Percentiles rank a stretch among this genome's conserved stretches.
These are phyloP conservation scores for Drosophila burlai DNA, from an alignment of 1,140 invertebrate genomes.

Conservation along the genomic window DNA sequence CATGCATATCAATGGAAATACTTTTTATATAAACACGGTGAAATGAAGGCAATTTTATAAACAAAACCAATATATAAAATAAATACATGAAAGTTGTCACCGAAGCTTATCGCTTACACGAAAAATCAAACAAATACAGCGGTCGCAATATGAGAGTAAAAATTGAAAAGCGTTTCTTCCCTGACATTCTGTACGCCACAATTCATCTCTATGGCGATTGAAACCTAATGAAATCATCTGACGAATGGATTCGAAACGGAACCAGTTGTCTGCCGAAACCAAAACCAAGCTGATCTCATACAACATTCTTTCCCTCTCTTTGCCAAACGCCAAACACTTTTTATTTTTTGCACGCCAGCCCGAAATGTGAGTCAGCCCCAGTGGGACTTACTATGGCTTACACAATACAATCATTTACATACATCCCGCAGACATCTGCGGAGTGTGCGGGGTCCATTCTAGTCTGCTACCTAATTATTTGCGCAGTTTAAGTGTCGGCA, in stretches of 20 bases:
- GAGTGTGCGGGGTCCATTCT: constrained; percentile 33
- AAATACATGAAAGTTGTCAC: neutral
- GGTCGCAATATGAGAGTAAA: neutral
- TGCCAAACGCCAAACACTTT: constrained; percentile 15
- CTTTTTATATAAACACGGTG: constrained; percentile 9
- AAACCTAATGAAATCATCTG: constrained; percentile 41
- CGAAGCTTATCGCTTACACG: neutral
- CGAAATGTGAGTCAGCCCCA: constrained; percentile 56
- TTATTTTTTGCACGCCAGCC: constrained; percentile 13
- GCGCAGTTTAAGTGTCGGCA: constrained; percentile 70
- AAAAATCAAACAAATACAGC: constrained; percentile 1
- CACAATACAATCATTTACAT: constrained; percentile 66
- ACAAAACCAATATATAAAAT: neutral
- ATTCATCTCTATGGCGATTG: neutral
- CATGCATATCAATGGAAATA: constrained; percentile 5
- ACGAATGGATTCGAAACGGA: constrained; percentile 25
- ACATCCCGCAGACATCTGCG: constrained; percentile 42
- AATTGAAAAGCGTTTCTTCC: constrained; percentile 2
- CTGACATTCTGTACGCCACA: constrained; percentile 13
- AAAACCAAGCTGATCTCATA: constrained; percentile 48
- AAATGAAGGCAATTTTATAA: neutral
- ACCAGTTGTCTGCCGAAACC: constrained; percentile 36
- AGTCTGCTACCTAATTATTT: constrained; percentile 75
- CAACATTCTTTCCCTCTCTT: constrained; percentile 38
- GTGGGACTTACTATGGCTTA: constrained; percentile 26